Base-by-base conservation (phyloP, 1,140 invertebrate genomes). In the Apis florea region DNA sequence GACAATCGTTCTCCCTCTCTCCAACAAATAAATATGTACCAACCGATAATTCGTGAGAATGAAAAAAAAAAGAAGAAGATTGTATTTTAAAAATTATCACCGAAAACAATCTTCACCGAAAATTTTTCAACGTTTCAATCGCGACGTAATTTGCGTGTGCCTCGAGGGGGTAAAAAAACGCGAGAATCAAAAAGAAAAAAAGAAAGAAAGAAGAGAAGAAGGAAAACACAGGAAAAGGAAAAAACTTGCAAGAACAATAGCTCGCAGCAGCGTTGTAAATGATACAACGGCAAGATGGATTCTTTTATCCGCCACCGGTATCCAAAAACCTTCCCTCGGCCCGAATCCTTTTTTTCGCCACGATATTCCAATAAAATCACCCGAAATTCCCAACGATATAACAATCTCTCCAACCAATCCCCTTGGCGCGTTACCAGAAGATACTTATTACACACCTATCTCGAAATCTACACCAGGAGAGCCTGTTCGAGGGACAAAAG, bases 331-430 rank as follows among this genome's bases (percentile, higher is more conserved):
- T 67, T 15, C 51, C 64, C 31, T 63, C 24, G 17, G 51, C 19
- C 19, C 17, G 51, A 74, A 74, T 75, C 24, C 49, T 26, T 63
- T 1, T 2, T 40, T 40, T 21, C 59, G 17, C 21, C 49, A 15
- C 51, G 70, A 56, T 73, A 54, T 40, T 56, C 71, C 47, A 81
- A 81, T 75, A 56, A 75, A 75, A 47, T 59, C 54, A 47, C 71
- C 61, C n/a, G n/a, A n/a, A n/a, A 11, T 10, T 17, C 11, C 19
- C 24, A 13, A 21, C 71, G 49, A 81, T 81, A 63, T 53, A 56
- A 73, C 6, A 40, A 40, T 40, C 31, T 40, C 17, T 54, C 11
- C 26, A 4, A 21, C 73, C 2, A 11, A 1, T 1, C 19, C 47
- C 1, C 56, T 17, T 10, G 40, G 40, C 64, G 31, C n/a, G 56